Evolutionary conservation across 2,888 invertebrate species (phyloP).

Genomic region (Nematopogon swammerdamellus): DNA sequence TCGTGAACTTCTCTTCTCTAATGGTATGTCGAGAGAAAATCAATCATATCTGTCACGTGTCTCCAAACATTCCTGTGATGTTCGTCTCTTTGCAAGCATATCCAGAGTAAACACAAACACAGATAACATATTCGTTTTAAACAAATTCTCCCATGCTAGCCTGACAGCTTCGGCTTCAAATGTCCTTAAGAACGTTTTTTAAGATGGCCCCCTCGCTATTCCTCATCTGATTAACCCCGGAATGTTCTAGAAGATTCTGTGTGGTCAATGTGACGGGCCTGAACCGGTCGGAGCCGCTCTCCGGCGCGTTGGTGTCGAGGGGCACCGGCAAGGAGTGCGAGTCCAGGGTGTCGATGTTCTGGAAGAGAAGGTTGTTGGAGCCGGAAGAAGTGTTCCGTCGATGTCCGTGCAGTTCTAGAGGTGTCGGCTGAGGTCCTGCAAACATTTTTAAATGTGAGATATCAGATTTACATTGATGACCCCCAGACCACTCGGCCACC

Average conservation of each 20-base stretch:
- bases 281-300: constrained; percentile 8
- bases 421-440: constrained; percentile 26
- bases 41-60: too few relatives aligned
- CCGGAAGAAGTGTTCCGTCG: constrained; percentile 35
- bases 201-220: constrained; percentile 47
- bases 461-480: neutral
- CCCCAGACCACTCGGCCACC: too few relatives aligned
- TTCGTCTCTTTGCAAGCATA: too few relatives aligned
- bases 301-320: too few relatives aligned
- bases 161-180: constrained; percentile 23
- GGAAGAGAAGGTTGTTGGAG: constrained; percentile 39
- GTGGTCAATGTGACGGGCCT: constrained; percentile 7
- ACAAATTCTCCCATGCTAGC: too few relatives aligned
- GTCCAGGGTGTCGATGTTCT: constrained; percentile 31
- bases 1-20: too few relatives aligned
- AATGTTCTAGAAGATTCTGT: constrained; percentile 21
- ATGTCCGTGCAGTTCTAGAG: constrained; percentile 22
- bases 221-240: constrained; percentile 41
- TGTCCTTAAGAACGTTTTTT: constrained; percentile 45
- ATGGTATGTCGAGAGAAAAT: too few relatives aligned
- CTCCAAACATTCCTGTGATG: too few relatives aligned
- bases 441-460: neutral
- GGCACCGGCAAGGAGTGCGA: too few relatives aligned
- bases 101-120: too few relatives aligned
- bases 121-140: too few relatives aligned